These are phyloP conservation scores for Phenganax subtilis DNA, from an alignment of 92 coral and sea anemone genomes.

Conservation along the genomic window DNA sequence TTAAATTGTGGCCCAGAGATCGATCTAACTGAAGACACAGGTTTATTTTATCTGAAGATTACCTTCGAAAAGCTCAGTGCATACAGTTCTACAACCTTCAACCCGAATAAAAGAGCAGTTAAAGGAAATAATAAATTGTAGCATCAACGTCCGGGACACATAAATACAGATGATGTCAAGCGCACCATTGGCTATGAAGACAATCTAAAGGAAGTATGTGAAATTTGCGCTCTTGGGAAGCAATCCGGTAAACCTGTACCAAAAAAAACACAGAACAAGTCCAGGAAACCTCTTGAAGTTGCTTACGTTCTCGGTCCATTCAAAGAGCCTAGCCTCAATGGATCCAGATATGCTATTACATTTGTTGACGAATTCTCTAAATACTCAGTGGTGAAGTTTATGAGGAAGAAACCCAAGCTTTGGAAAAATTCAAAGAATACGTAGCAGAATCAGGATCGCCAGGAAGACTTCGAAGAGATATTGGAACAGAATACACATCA, in stretches of 20 bases:
- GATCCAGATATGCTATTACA: slow-evolving; percentile 6
- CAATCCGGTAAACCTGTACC: no score
- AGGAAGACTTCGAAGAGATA: no score
- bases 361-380: not conserved
- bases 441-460: no score
- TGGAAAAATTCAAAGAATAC: no score
- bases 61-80: not conserved
- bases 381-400: no score
- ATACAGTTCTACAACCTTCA: not conserved
- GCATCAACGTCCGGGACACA: slow-evolving; percentile 11
- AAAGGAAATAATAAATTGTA: not conserved
- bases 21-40: slow-evolving; percentile 6
- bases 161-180: slow-evolving; percentile 8
- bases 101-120: not conserved
- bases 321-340: not conserved
- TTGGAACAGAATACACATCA: no score
- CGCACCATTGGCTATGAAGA: slow-evolving; percentile 29
- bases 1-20: slow-evolving; percentile 15
- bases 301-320: not conserved
- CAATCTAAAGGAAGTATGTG: no score
- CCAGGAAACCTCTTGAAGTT: not conserved
- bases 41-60: slow-evolving; percentile 1
- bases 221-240: no score
- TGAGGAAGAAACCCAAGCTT: no score
- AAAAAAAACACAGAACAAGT: no score